These are phyloP conservation scores for Congeria kusceri DNA, from an alignment of 2,888 invertebrate species.

Conservation along the genomic window DNA sequence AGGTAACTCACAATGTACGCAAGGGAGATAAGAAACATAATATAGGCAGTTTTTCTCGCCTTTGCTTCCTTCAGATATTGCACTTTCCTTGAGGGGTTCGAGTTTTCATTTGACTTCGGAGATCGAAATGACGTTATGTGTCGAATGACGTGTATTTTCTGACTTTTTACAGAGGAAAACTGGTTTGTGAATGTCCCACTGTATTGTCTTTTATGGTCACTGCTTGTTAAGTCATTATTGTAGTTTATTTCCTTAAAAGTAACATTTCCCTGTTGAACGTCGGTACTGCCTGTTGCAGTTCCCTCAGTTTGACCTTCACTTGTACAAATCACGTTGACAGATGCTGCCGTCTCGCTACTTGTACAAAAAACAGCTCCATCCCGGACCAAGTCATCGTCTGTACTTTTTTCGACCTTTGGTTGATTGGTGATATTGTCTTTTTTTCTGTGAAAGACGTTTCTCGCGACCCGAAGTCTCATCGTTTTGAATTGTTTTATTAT, in stretches of 20 bases:
- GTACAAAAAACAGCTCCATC: neutral
- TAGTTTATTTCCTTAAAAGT: neutral
- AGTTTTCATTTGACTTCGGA: neutral
- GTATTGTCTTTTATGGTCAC: neutral
- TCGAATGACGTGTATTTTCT: neutral
- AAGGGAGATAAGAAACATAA: conserved; percentile 65
- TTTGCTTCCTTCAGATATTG: conserved; percentile 40
- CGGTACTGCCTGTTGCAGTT: neutral
- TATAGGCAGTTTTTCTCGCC: conserved; percentile 63
- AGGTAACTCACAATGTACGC: conserved; percentile 65
- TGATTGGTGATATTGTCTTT: neutral
- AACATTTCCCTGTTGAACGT: neutral
- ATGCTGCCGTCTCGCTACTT: neutral
- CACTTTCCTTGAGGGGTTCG: neutral
- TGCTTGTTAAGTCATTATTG: neutral
- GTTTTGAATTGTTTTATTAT: conserved; percentile 48
- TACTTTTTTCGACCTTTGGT: neutral
- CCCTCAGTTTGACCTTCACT: neutral
- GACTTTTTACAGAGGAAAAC: neutral
- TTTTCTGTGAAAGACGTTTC: conserved; percentile 16
- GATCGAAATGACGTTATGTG: neutral
- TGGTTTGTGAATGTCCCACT: neutral
- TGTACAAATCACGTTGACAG: neutral
- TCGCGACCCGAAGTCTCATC: conserved; percentile 20
- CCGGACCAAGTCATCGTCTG: no score